phyloP scores from a whole-genome alignment of 2,797 vertebrate species.

The Argentina silus region DNA sequence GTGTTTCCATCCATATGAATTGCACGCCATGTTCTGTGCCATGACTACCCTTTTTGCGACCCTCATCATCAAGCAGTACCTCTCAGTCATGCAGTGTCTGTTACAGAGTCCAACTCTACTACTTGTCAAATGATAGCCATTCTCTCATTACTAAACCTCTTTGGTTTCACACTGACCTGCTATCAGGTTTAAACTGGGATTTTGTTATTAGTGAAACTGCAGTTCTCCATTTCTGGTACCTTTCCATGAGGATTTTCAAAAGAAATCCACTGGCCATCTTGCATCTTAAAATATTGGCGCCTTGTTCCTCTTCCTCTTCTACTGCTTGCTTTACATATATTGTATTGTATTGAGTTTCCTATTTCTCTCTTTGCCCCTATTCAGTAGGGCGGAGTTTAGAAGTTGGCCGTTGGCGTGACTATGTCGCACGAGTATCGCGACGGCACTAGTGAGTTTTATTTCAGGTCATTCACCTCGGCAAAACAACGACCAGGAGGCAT shows the following conservation, averaged over 20 bases:
- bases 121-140: constrained; percentile 14
- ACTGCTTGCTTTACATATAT: too few species aligned
- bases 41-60: background rate
- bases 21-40: background rate
- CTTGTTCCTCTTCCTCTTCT: too few species aligned
- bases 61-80: background rate
- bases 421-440: too few species aligned
- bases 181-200: background rate
- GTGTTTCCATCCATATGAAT: constrained; percentile 25
- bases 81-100: background rate
- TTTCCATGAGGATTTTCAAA: background rate
- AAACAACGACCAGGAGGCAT: too few species aligned
- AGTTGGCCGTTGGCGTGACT: too few species aligned
- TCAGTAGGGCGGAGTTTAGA: too few species aligned
- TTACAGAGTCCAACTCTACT: constrained; percentile 17
- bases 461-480: too few species aligned
- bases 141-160: constrained; percentile 5
- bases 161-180: background rate
- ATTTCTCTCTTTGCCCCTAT: too few species aligned
- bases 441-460: too few species aligned
- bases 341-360: too few species aligned
- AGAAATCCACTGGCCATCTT: background rate
- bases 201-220: too few species aligned
- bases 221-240: background rate
- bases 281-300: background rate